Evolutionary conservation across 2,113 vertebrate genomes (phyloP).

Genomic region (Nematolebias whitei): DNA sequence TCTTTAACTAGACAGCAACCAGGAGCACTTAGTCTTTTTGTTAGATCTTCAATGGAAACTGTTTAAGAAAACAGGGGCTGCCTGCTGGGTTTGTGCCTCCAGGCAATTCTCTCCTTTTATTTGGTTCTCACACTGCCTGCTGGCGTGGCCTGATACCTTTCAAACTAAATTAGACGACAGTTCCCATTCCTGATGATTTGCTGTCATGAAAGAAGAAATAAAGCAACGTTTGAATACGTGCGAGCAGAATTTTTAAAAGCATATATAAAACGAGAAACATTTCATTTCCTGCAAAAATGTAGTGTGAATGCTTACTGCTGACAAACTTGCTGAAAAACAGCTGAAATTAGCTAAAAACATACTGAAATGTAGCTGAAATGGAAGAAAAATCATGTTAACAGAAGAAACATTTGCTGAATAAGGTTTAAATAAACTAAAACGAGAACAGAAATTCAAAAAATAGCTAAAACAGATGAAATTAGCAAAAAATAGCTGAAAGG

Average conservation of each 20-base stretch:
- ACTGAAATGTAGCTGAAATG: too few relatives aligned
- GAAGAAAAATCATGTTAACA: too few relatives aligned
- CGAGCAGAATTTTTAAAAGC: constrained; percentile 41
- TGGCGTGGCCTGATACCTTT: constrained; percentile 81
- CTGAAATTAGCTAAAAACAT: too few relatives aligned
- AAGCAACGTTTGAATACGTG: constrained; percentile 61
- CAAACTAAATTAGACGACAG: constrained; percentile 85
- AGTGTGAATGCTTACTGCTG: too few relatives aligned
- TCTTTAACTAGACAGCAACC: constrained; percentile 62
- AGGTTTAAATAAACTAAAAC: too few relatives aligned
- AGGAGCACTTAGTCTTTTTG: constrained; percentile 73
- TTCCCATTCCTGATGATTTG: constrained; percentile 78
- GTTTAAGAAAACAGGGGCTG: constrained; percentile 80
- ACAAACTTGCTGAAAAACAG: too few relatives aligned
- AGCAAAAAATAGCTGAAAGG: too few relatives aligned
- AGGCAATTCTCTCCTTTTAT: constrained; percentile 77
- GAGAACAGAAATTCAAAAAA: too few relatives aligned
- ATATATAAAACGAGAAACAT: constrained; percentile 64
- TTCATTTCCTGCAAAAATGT: too few relatives aligned
- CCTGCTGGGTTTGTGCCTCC: constrained; percentile 80
- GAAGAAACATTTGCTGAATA: too few relatives aligned
- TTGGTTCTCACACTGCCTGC: constrained; percentile 73
- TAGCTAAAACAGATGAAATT: too few relatives aligned
- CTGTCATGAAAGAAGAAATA: constrained; percentile 69
- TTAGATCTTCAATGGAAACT: constrained; percentile 75